These are phyloP conservation scores for Andrena hattorfiana DNA, from an alignment of 2,888 invertebrate species.

Conservation along the genomic window DNA sequence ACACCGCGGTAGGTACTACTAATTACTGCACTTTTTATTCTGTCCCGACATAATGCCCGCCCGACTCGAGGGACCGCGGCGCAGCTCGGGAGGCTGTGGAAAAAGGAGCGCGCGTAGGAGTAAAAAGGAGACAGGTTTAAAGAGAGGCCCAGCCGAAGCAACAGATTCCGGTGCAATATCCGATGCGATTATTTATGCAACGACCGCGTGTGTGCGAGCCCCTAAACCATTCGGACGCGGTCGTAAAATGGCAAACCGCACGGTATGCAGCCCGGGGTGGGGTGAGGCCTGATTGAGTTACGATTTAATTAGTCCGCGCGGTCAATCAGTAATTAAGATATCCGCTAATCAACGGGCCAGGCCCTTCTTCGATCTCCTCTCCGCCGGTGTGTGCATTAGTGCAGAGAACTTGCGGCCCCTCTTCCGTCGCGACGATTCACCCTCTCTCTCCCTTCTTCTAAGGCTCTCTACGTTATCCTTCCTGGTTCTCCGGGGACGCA, in stretches of 20 bases:
- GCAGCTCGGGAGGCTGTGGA: constrained; percentile 11
- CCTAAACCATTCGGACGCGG: constrained; percentile 60
- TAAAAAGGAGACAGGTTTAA: constrained; percentile 44
- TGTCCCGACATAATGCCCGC: constrained; percentile 57
- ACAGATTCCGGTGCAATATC: constrained; percentile 44
- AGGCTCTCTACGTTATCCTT: constrained; percentile 34
- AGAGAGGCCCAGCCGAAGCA: constrained; percentile 14
- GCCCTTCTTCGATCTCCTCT: constrained; percentile 56
- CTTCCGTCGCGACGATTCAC: constrained; percentile 24
- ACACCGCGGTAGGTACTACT: constrained; percentile 74
- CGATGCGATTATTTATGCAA: constrained; percentile 53
- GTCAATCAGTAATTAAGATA: constrained; percentile 84
- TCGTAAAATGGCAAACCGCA: constrained; percentile 65
- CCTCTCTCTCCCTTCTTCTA: constrained; percentile 8
- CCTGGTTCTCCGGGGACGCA: constrained; percentile 43
- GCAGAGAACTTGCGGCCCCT: constrained; percentile 15
- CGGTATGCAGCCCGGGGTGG: constrained; percentile 35
- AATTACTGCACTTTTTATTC: constrained; percentile 74
- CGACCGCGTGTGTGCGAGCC: constrained; percentile 28
- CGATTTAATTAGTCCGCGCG: constrained; percentile 83
- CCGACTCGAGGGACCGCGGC: constrained; percentile 19
- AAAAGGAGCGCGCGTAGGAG: constrained; percentile 42
- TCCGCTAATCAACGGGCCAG: constrained; percentile 80
- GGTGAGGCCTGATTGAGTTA: constrained; percentile 80
- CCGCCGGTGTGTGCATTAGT: constrained; percentile 25